These are phyloP conservation scores for Alauda arvensis DNA, from an alignment of 2,797 vertebrate genomes.

Conservation along the genomic window DNA sequence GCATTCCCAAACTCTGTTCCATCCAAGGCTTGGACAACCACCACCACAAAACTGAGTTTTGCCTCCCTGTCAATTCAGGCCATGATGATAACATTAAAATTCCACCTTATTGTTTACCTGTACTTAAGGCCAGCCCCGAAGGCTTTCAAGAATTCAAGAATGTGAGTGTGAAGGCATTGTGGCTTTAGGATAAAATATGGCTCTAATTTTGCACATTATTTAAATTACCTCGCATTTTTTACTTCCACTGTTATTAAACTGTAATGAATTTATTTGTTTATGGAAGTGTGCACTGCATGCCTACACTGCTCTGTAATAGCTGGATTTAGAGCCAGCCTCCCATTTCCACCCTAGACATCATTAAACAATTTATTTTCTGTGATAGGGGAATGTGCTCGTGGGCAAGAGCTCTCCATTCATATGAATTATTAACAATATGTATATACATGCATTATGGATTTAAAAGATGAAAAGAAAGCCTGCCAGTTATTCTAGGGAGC, in stretches of 20 bases:
- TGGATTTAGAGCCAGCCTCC: slow-evolving; percentile 16
- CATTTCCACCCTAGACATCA: slow-evolving; percentile 24
- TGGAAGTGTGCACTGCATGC: neutral
- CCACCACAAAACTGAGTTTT: neutral
- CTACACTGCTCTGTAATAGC: neutral
- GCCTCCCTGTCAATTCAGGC: neutral
- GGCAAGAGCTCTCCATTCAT: slow-evolving; percentile 33
- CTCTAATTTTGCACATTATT: slow-evolving; percentile 9
- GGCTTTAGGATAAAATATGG: neutral
- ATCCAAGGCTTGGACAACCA: neutral
- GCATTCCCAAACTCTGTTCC: neutral
- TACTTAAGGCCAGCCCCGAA: neutral
- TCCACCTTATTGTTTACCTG: neutral
- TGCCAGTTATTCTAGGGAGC: neutral
- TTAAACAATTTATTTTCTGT: slow-evolving; percentile 51
- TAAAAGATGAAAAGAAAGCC: slow-evolving; percentile 28
- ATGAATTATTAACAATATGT: slow-evolving; percentile 57
- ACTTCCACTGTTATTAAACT: slow-evolving; percentile 14
- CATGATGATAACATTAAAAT: neutral
- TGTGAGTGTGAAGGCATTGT: neutral
- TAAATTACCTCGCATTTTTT: slow-evolving; percentile 13
- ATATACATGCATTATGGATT: slow-evolving; percentile 42
- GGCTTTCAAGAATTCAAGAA: neutral
- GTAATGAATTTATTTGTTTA: slow-evolving; percentile 45
- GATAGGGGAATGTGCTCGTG: slow-evolving; percentile 26